Base-by-base conservation (phyloP, 2,113 vertebrate genomes). In the Atherinomorus stipes region DNA sequence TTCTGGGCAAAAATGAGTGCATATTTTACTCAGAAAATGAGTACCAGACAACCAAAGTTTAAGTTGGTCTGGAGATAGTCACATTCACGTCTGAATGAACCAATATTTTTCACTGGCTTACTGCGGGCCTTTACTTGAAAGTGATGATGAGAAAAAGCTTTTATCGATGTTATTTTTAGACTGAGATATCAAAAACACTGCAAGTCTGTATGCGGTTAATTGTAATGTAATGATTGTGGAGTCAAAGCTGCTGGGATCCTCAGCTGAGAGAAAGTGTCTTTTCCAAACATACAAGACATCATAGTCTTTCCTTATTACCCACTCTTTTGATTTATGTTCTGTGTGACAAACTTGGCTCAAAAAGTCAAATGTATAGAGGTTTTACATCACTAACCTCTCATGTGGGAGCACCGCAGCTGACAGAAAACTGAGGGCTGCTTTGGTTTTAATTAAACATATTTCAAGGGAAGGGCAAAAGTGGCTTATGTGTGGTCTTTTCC, bases 21-120 rank as follows among this genome's bases (percentile, higher is more conserved):
- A 84, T 85, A 81, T 80, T 89, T 85, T 50, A 70, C 74, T 67
- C 62, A 76, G 72, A 61, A 59, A 81, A 78, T 31, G 37, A 81
- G 65, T 59, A 62, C 84, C 84, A 50, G 75, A 81, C 81, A 71
- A 67, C 47, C 66, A 58, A 59, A 75, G 66, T 79, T 77, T 67
- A 78, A 68, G 70, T 67, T 64, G 71, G 80, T 85, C 92, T 91
- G 84, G 86, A 92, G 85, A 74, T 69, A 64, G 18, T 90, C 88
- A 85, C 23, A 84, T 52, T 71, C 2, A 3, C 63, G 45, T 71
- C 61, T 65, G 83, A 87, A 86, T 49, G 66, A 86, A 61, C 47
- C 66, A 68, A 60, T 71, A 75, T 61, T 80, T 65, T 85, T 89
- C 67, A 72, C 63, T 72, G 61, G 40, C 47, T 60, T 54, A 75